Evolutionary conservation across 2,888 invertebrate species (phyloP), one percentile per base, ranked within the genome.

Genomic region (Parascotia fuliginaria): DNA sequence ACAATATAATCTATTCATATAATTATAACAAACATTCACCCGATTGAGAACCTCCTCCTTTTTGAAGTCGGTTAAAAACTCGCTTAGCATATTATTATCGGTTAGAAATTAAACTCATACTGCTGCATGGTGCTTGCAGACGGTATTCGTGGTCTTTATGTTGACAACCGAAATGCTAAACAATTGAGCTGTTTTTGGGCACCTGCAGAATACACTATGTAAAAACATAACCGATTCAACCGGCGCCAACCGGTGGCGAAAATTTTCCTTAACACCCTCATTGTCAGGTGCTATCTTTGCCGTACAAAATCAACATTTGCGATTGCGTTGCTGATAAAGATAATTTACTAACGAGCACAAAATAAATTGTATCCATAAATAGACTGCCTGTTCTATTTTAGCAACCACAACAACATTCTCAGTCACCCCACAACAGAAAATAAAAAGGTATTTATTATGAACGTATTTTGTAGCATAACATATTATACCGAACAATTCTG

Each of bases 401-500:
- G 24, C 7, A 24, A 6, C 24, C 3, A 3, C 24, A 7, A 24
- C 6, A 7, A 7, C 7, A 24, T 24, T 24, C 7, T 24, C 24
- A 7, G 4, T 6, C 24, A 24, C 24, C 24, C 24, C 7, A n/a
- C 33, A 9, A 13, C 19, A 19, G 2, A 58, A 53, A 62, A 62
- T n/a, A 68, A 61, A 50, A 52, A 55, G 52, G 57, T 60, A 70
- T 73, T 14, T n/a, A 28, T 19, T 9, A 73, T 65, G 70, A 58
- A 52, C 55, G 65, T 64, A 66, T 70, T 67, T 73, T 71, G 62
- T 62, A 60, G 59, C 59, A 63, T 56, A 55, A 56, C 65, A 65
- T 68, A n/a, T n/a, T n/a, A 63, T 66, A 67, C 61, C 60, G 53
- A 59, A 64, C 56, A 71, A 73, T 75, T 72, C 70, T 68, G 71